Conservation (phyloP, 2,113 vertebrate genomes). For the Lanius ludovicianus region DNA sequence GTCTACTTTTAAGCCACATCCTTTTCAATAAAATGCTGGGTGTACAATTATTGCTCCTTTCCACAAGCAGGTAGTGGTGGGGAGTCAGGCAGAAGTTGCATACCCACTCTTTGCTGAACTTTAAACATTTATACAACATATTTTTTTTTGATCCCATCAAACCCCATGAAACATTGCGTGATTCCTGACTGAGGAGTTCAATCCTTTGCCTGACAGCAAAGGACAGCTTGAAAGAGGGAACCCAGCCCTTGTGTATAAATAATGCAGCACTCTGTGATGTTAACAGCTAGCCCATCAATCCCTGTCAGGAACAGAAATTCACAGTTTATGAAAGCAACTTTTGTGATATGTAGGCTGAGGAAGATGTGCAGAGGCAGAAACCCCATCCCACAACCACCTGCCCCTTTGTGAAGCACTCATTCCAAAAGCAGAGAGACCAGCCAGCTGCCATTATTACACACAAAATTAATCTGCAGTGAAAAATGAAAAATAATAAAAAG, state of each 20-base stretch:
- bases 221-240: conserved; percentile 23
- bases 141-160: not conserved
- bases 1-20: not conserved
- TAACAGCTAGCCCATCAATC: conserved; percentile 19
- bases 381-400: not conserved
- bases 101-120: not conserved
- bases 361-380: not conserved
- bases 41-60: not conserved
- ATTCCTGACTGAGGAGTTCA: not conserved
- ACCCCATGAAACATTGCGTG: not conserved
- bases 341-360: not conserved
- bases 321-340: conserved; percentile 7
- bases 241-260: conserved; percentile 28
- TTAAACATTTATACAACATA: not conserved
- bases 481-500: rapidly evolving
- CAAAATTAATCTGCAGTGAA: not conserved
- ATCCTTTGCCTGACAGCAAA: conserved; percentile 38
- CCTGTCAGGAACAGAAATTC: conserved; percentile 27
- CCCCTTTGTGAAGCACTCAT: rapidly evolving
- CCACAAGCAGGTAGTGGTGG: not conserved
- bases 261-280: not conserved
- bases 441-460: not conserved
- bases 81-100: not conserved
- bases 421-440: not conserved
- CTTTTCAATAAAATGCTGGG: not conserved